A percentile compares a stretch with the other conserved stretches of the same genome.
Evolutionary conservation across 2,797 vertebrate genomes (phyloP).

Genomic region (Diceros bicornis): DNA sequence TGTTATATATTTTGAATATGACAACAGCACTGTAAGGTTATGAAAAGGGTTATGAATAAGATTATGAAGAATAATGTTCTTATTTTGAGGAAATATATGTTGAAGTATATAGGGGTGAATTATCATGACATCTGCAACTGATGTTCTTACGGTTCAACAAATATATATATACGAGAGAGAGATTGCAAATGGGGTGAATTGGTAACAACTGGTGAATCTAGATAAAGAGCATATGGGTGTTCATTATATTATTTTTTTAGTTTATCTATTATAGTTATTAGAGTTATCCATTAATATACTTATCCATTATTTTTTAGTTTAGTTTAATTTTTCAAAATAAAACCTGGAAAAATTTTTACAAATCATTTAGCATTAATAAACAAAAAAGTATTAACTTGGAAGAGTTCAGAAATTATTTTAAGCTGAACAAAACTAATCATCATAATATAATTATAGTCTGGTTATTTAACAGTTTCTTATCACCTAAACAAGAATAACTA

Average conservation of each 20-base stretch:
- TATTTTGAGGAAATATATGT: neutral
- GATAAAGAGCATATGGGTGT: neutral
- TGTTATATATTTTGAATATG: neutral
- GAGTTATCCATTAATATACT: too few relatives aligned
- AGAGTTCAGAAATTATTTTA: conserved; percentile 55
- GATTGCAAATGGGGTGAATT: neutral
- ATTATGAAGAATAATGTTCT: neutral
- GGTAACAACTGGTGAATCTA: neutral
- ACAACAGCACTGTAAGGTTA: neutral
- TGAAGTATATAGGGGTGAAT: neutral
- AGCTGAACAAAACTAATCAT: neutral
- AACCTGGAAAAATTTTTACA: neutral
- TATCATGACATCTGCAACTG: neutral
- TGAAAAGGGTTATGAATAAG: neutral
- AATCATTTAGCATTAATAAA: conserved; percentile 45
- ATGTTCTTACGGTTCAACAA: conserved; percentile 20
- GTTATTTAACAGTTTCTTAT: neutral
- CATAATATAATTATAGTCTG: conserved; percentile 9
- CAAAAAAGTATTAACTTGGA: neutral
- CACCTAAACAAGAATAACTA: neutral
- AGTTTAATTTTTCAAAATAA: neutral
- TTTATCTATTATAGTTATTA: neutral
- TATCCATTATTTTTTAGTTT: too few relatives aligned
- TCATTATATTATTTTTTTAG: neutral
- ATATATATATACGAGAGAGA: neutral